Base-by-base conservation (phyloP, 2,888 invertebrate genomes). In the Catocala fraxini region DNA sequence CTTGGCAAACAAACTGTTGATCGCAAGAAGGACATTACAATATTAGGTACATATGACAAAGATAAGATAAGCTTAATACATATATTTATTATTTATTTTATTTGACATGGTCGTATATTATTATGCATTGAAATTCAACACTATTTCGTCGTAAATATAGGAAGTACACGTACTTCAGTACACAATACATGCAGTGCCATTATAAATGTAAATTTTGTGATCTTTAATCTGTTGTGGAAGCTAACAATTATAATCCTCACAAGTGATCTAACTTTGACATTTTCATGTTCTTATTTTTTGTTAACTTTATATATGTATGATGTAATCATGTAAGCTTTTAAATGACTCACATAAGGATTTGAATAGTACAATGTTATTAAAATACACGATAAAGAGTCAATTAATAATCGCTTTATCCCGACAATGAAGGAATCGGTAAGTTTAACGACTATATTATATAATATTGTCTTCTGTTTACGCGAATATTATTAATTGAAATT, bases 221-320 rank as follows among this genome's bases (percentile, higher is more conserved):
- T 9, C 12, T 34, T 6, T 35, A 51, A 51, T 51, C 39, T 51
- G 13, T 55, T 55, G 25, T 49, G 42, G 13, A n/a, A 49, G 15
- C 48, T 13, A 42, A 56, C 42, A 51, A 53, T 33, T 42, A 49
- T 49, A 47, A 49, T 49, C 51, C 51, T 51, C 10, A 42, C 9
- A 62, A 61, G 64, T 71, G 68, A 73, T 60, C 64, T 70, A 70
- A 66, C 60, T 67, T 71, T 63, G 66, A 65, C 59, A 65, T 53
- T 59, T 65, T 62, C 64, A 53, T 68, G 68, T 64, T 68, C 15
- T 63, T 55, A 48, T 59, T 68, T 76, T 75, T 71, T 75, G 63
- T 59, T 6, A 41, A n/a, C 25, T 25, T 25, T 25, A 25, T 25
- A 25, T 25, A 25, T 25, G 33, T 25, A 25, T 25, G 33, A 61